phyloP scores from a whole-genome alignment of 1,140 invertebrate genomes.

The Aphaenogaster ashmeadi region DNA sequence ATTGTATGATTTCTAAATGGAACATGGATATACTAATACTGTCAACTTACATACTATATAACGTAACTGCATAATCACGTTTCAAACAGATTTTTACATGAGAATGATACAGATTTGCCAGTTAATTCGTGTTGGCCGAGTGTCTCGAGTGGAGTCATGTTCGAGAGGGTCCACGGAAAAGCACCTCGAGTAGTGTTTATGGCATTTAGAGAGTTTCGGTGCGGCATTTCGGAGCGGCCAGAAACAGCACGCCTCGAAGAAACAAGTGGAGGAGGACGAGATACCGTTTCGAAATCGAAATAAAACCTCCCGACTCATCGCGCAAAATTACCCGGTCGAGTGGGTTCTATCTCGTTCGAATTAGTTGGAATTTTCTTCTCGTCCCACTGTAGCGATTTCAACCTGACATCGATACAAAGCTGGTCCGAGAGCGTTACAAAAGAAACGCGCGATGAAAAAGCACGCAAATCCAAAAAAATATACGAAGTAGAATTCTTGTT shows the following conservation, averaged over 20 bases:
- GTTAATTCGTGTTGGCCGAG: conserved; percentile 15
- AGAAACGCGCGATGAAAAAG: conserved; percentile 32
- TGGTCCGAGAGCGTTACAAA: conserved; percentile 50
- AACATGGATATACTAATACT: too few species aligned
- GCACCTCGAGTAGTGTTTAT: conserved; percentile 64
- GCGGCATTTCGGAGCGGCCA: conserved; percentile 14
- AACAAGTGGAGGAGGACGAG: conserved; percentile 40
- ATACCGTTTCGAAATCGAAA: conserved; percentile 67
- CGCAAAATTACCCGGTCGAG: conserved; percentile 81
- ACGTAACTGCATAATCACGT: background rate
- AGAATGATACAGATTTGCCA: background rate
- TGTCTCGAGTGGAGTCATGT: conserved; percentile 31
- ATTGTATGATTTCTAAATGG: background rate
- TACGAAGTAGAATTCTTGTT: conserved; percentile 20
- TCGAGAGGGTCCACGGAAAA: conserved; percentile 48
- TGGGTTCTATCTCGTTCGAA: conserved; percentile 76
- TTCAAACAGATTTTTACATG: background rate
- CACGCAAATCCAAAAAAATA: conserved; percentile 12
- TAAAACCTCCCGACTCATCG: conserved; percentile 79
- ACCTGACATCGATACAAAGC: conserved; percentile 80
- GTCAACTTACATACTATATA: background rate
- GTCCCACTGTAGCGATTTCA: conserved; percentile 72
- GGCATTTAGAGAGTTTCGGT: conserved; percentile 38
- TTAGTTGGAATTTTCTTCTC: conserved; percentile 80
- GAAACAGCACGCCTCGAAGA: conserved; percentile 23